A percentile compares a stretch with the other conserved stretches of the same genome.
These are phyloP conservation scores for Galagoides demidoff DNA, from an alignment of 2,797 vertebrate genomes.

Conservation along the genomic window DNA sequence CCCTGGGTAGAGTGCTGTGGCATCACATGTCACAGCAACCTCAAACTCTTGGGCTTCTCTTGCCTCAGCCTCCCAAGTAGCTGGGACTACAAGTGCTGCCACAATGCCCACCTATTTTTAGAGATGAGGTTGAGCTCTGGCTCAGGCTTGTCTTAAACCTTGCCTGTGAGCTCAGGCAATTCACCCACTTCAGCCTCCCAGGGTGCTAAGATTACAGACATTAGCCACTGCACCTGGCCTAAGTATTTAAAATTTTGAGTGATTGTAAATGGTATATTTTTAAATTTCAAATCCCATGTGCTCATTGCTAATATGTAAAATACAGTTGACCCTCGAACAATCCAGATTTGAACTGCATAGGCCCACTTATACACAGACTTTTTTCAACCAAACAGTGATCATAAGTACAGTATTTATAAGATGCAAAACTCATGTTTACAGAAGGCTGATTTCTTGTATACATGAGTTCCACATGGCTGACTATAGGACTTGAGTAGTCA, in stretches of 20 bases:
- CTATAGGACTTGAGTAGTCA: not conserved
- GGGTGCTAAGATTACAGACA: no score
- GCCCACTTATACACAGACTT: not conserved
- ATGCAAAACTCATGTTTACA: not conserved
- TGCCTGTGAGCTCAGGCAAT: no score
- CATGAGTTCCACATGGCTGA: not conserved
- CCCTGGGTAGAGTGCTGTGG: no score
- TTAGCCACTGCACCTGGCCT: not conserved
- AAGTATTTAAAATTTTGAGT: not conserved
- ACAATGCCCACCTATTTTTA: no score
- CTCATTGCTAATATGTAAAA: not conserved
- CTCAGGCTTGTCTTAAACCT: no score
- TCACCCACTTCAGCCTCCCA: no score
- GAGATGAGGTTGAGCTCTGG: no score
- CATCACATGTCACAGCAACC: no score
- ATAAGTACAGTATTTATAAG: not conserved
- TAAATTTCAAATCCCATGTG: not conserved
- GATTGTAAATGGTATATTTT: not conserved
- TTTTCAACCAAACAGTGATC: not conserved
- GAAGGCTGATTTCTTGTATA: not conserved
- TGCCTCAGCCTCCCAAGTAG: no score
- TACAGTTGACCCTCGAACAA: not conserved
- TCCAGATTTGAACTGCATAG: not conserved
- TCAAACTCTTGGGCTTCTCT: no score
- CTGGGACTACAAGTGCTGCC: no score